Base-by-base conservation (phyloP, 2,797 vertebrate species). In the Myotis vivesi region DNA sequence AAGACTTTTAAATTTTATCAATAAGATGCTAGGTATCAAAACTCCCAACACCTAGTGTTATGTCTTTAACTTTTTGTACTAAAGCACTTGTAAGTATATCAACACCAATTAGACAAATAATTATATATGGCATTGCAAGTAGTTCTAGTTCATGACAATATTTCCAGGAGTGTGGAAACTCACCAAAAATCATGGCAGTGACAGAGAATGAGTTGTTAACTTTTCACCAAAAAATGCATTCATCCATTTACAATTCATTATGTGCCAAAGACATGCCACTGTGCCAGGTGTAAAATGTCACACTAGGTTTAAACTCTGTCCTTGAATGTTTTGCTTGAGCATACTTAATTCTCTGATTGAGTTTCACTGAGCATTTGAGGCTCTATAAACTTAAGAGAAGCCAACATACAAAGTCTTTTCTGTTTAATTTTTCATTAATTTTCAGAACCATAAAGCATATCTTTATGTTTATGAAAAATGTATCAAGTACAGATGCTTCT, bases 281-380 rank as follows among this genome's bases (percentile, higher is more conserved):
- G n/a, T 82, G 8, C 53, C 62, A 83, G 77, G 4, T 73, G 2
- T 88, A 88, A 95, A 94, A 85, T 51, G 22, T 73, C 36, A 91
- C n/a, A 71, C 51, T 46, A 79, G 17, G 5, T 77, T 51, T 92
- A 79, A 93, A 71, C 19, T 79, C 79, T 94, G 46, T 83, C 33
- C 86, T 89, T 93, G 64, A 88, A 51, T 92, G 46, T 80, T 96
- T 92, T 38, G 81, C 57, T 59, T 94, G n/a, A 79, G 13, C 55
- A 85, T 71, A 94, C 22, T 93, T 87, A 64, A 73, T 89, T 80
- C 33, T 87, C 36, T 36, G 69, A 79, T 13, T 86, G 53, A 8
- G 28, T 73, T 92, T 46, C 46, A 71, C 46, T 55, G 72, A 87
- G 55, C 23, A 75, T 46, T 44, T 75, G 8, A 73, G 28, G n/a